Conservation (phyloP, 35 echinoderm and acorn worm species). For the Holothuria glaberrima region DNA sequence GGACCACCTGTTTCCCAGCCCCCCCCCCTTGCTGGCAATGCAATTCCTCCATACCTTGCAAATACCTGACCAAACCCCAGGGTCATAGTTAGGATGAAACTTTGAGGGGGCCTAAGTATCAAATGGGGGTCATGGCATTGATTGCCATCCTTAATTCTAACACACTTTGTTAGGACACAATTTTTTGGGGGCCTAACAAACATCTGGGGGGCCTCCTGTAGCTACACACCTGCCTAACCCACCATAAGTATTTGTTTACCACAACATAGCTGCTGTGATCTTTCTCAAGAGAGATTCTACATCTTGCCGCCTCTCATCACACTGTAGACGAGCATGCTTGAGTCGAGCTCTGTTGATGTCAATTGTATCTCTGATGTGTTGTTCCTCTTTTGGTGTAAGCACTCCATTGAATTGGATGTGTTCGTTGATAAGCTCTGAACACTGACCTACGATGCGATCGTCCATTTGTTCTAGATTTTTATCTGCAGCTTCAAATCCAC, state of each 20-base stretch:
- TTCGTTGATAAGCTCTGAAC: constrained; percentile 9
- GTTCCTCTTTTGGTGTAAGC: constrained; percentile 47
- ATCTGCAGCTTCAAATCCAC: constrained; percentile 63
- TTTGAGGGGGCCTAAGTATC: too few species aligned
- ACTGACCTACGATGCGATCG: constrained; percentile 50
- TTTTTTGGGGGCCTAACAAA: too few species aligned
- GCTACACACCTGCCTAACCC: background rate
- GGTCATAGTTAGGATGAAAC: too few species aligned
- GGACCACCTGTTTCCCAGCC: too few species aligned
- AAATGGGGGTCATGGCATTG: too few species aligned
- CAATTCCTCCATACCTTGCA: too few species aligned
- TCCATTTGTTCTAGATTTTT: constrained; percentile 68
- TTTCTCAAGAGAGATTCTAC: constrained; percentile 86
- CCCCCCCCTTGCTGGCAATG: too few species aligned
- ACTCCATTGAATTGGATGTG: constrained; percentile 14
- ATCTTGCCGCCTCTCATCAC: constrained; percentile 65
- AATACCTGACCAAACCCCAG: too few species aligned
- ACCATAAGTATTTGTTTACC: constrained; percentile 43
- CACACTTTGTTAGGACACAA: too few species aligned
- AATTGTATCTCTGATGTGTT: constrained; percentile 62
- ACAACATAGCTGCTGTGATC: constrained; percentile 89
- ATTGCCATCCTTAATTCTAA: too few species aligned
- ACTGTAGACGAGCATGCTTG: constrained; percentile 54
- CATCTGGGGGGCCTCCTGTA: too few species aligned
- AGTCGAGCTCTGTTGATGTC: constrained; percentile 86